Evolutionary conservation across 2,888 invertebrate species (phyloP), one percentile per base, ranked within the genome.

Genomic region (Rhabditophanes sp.): DNA sequence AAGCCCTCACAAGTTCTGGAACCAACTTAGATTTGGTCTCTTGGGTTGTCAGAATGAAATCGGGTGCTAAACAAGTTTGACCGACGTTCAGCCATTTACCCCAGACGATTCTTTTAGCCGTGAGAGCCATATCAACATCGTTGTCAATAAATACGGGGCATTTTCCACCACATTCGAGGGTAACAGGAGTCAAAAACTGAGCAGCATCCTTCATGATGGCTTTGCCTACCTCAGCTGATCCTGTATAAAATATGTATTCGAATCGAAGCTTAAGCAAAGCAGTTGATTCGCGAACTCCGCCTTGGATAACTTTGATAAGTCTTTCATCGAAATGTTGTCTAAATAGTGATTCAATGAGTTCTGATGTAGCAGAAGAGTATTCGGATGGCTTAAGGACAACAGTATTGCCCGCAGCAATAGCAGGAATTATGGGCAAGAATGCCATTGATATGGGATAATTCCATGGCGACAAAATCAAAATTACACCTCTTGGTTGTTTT

Each of bases 201-300:
- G 82, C 81, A 1, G 90, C 85, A 0, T 88, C 85, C 34, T 77
- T 75, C 65, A 83, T 79, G 2, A 96, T 74, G 35, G 84, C 78
- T 69, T 77, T 79, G 19, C 87, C 93, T 11, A 90, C 80, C 30
- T 28, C 82, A 80, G 12, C 61, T 56, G 43, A 65, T 65, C 74
- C 93, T 0, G 93, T 96, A 68, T 79, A 87, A 72, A 93, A 85
- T 47, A 96, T 88, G 64, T 87, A 83, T 70, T 96, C 93, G 66
- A 87, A 93, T 63, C 76, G 77, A 64, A 87, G 75, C 54, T 80
- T 78, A 20, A 93, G 69, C 8, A 93, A 69, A 53, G 80, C 79
- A 0, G 79, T 76, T 0, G 88, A 85, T 67, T 84, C 87, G 15
- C 75, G 68, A 1, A 82, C 74, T 23, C 82, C 88, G 3, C 87